Conservation (phyloP, 2,888 invertebrate genomes). For the Xestoiulus laeticollis region DNA sequence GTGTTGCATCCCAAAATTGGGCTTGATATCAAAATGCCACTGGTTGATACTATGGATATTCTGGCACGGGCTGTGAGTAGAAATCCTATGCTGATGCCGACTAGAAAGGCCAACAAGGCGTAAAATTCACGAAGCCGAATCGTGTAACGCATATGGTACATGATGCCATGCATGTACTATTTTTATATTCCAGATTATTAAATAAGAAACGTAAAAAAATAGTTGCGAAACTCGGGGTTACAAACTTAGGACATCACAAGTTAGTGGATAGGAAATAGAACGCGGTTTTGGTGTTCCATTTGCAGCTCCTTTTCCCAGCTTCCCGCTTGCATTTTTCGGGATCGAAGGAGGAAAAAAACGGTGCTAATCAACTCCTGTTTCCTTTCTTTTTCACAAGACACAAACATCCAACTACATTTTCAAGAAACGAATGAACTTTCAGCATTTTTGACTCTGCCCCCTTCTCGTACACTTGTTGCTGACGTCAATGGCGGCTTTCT, state of each 20-base stretch:
- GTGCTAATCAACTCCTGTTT: neutral
- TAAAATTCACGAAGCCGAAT: slow-evolving; percentile 35
- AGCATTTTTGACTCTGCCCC: neutral
- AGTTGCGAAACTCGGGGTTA: neutral
- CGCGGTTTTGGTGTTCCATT: neutral
- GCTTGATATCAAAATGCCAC: neutral
- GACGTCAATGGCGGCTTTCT: neutral
- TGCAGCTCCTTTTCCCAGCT: neutral
- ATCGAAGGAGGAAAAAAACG: neutral
- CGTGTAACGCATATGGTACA: slow-evolving; percentile 9
- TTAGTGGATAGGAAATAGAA: neutral
- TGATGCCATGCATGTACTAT: slow-evolving; percentile 12
- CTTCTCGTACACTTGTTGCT: neutral
- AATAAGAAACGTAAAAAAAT: neutral
- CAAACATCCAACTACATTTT: neutral
- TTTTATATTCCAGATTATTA: neutral
- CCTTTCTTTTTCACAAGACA: neutral
- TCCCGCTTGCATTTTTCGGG: neutral
- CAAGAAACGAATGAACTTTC: neutral
- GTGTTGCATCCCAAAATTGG: slow-evolving; percentile 24
- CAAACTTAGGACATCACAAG: neutral
- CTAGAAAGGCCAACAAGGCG: slow-evolving; percentile 32
- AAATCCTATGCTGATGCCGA: slow-evolving; percentile 47
- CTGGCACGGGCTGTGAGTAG: slow-evolving; percentile 9
- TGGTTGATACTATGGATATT: neutral